Evolutionary conservation across 2,797 vertebrate genomes (phyloP).

Genomic region (Neostethus bicornis): DNA sequence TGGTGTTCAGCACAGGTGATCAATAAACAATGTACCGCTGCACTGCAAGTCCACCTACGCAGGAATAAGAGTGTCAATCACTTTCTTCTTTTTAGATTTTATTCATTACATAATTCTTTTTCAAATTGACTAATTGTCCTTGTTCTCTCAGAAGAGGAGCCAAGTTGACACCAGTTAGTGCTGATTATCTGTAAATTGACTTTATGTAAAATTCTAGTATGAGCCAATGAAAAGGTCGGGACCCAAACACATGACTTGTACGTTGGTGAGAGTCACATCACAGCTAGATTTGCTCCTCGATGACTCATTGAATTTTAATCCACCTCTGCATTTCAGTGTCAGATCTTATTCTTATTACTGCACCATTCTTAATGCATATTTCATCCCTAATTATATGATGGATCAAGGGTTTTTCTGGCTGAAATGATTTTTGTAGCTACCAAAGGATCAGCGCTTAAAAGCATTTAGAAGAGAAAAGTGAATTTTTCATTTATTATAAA

Average conservation of each 20-base stretch:
- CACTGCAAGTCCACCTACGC: conserved; percentile 1
- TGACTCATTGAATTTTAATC: conserved; percentile 49
- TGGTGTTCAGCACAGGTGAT: not conserved
- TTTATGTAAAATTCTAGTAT: conserved; percentile 25
- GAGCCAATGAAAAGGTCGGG: conserved; percentile 16
- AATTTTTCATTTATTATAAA: conserved; percentile 8
- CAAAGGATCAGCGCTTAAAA: conserved; percentile 18
- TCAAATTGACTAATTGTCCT: conserved; percentile 60
- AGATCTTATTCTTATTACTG: conserved; percentile 41
- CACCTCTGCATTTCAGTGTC: conserved; percentile 59
- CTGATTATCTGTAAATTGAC: conserved; percentile 50
- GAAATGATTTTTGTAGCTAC: conserved; percentile 29
- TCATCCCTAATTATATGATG: conserved; percentile 44
- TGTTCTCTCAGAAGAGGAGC: conserved; percentile 30
- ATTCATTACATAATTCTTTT: conserved; percentile 50
- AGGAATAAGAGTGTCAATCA: conserved; percentile 18
- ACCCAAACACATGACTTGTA: conserved; percentile 19
- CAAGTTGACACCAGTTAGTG: conserved; percentile 29
- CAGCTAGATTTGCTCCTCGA: conserved; percentile 26
- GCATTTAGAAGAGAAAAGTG: not conserved
- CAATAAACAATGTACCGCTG: not conserved
- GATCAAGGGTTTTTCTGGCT: conserved; percentile 30
- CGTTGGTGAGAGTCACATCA: conserved; percentile 23
- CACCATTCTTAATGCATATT: conserved; percentile 57
- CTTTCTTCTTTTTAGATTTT: conserved; percentile 31